Evolutionary conservation across 1,140 invertebrate species (phyloP), one percentile per base, ranked within the genome.

Genomic region (Drosophila kepulauana): DNA sequence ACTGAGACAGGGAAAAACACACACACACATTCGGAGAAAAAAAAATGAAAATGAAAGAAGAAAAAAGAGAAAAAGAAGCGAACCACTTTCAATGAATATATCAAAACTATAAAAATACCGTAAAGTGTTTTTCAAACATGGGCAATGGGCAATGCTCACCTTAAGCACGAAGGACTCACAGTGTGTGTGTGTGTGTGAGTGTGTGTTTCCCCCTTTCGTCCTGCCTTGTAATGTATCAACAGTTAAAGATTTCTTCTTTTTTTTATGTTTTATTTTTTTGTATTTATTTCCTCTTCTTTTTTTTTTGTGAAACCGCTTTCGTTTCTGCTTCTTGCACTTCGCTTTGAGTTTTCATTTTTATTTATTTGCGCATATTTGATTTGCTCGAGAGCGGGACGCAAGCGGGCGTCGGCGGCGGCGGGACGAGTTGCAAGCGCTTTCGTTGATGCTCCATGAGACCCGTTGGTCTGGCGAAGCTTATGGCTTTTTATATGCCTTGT

Each of bases 301-400:
- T 45, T 38, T 43, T 52, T 72, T 57, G 43, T 62, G 28, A 25
- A 63, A 64, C 49, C 38, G 59, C 67, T 68, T 78, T 79, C 51
- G 49, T 69, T 69, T 64, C 46, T 51, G 61, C 51, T 81, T 65
- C 65, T 73, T 75, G 72, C 72, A 75, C 58, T 63, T 70, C 45
- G 74, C 74, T 76, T 82, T 84, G 85, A 88, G 78, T 84, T 88
- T 88, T 88, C 85, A 88, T 88, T 89, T 87, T 88, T 88, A 87
- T 87, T 88, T 88, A 88, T 88, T 88, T 88, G 84, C 80, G 84
- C 84, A 88, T 88, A 89, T 88, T 88, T 88, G 84, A 88, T 88
- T 89, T 78, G 79, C 68, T 48, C n/a, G 41, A 43, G 41, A 7
- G 10, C 20, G 41, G 58, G 48, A 41, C 30, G 56, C 41, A 59